Evolutionary conservation across 2,888 invertebrate species (phyloP).

Genomic region (Apoda limacodes): DNA sequence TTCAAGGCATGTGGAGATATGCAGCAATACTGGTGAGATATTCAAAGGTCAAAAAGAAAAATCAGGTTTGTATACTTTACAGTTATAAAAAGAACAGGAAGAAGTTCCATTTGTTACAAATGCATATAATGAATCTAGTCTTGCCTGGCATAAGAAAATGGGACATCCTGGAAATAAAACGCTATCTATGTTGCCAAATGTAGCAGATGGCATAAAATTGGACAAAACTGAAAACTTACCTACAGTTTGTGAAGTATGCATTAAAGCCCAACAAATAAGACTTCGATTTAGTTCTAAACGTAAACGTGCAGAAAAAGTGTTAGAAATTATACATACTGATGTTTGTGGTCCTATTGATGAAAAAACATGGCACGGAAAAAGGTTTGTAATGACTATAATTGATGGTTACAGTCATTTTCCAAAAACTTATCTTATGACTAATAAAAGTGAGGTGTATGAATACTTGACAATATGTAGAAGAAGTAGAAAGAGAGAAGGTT

Average conservation of each 20-base stretch:
- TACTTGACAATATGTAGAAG: neutral
- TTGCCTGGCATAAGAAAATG: conserved; percentile 1
- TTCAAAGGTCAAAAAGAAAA: neutral
- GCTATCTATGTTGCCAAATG: neutral
- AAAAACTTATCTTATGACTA: neutral
- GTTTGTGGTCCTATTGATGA: neutral
- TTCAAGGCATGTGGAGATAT: neutral
- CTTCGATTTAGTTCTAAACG: neutral
- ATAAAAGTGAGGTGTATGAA: neutral
- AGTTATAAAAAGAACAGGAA: no score
- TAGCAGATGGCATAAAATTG: conserved; percentile 2
- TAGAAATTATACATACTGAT: neutral
- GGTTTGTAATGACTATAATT: neutral
- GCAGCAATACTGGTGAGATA: neutral
- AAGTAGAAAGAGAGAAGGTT: neutral
- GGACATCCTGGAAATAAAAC: conserved; percentile 2
- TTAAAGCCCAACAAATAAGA: neutral
- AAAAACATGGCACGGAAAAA: neutral
- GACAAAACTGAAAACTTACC: neutral
- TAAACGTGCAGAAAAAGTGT: neutral
- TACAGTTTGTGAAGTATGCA: neutral
- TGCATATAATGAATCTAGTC: no score
- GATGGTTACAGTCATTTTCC: neutral
- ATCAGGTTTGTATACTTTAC: no score
- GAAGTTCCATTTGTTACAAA: no score